These are phyloP conservation scores for Adelges cooleyi DNA, from an alignment of 1,140 invertebrate species.

Conservation along the genomic window DNA sequence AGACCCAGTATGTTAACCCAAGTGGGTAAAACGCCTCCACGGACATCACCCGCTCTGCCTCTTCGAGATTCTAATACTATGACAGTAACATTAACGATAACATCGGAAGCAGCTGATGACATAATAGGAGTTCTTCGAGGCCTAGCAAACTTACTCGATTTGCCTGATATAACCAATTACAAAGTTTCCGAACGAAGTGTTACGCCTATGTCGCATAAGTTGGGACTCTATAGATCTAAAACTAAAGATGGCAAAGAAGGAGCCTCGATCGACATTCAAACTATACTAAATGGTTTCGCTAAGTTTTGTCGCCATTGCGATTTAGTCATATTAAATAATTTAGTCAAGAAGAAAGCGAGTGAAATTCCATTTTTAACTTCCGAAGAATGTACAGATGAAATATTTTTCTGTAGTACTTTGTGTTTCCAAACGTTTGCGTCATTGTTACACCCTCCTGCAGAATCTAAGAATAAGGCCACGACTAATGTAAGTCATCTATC, in stretches of 20 bases:
- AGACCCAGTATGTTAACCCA: slow-evolving; percentile 28
- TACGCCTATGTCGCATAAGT: slow-evolving; percentile 65
- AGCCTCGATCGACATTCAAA: slow-evolving; percentile 72
- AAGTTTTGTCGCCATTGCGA: slow-evolving; percentile 88
- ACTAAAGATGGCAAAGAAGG: slow-evolving; percentile 75
- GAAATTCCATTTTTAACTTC: slow-evolving; percentile 62
- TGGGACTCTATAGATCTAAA: slow-evolving; percentile 66
- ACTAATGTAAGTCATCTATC: slow-evolving; percentile 51
- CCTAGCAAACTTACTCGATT: slow-evolving; percentile 81
- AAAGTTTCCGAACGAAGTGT: slow-evolving; percentile 69
- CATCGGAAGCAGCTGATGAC: slow-evolving; percentile 79
- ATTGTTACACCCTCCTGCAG: slow-evolving; percentile 40
- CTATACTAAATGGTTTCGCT: slow-evolving; percentile 72
- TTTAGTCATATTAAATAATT: slow-evolving; percentile 69
- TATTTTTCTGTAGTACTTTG: slow-evolving; percentile 70
- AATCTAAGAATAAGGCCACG: slow-evolving; percentile 23
- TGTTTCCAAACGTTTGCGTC: slow-evolving; percentile 66
- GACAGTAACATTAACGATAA: slow-evolving; percentile 82
- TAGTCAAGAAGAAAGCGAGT: slow-evolving; percentile 63
- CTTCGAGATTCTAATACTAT: slow-evolving; percentile 69
- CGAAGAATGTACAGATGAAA: slow-evolving; percentile 54
- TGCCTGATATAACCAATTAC: slow-evolving; percentile 72
- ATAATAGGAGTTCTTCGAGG: slow-evolving; percentile 79
- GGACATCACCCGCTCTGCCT: slow-evolving; percentile 45
- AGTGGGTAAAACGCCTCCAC: slow-evolving; percentile 19